A percentile compares a stretch with the other conserved stretches of the same genome.
Conservation (phyloP, 2,113 vertebrate species). For the Mystacornis crossleyi region DNA sequence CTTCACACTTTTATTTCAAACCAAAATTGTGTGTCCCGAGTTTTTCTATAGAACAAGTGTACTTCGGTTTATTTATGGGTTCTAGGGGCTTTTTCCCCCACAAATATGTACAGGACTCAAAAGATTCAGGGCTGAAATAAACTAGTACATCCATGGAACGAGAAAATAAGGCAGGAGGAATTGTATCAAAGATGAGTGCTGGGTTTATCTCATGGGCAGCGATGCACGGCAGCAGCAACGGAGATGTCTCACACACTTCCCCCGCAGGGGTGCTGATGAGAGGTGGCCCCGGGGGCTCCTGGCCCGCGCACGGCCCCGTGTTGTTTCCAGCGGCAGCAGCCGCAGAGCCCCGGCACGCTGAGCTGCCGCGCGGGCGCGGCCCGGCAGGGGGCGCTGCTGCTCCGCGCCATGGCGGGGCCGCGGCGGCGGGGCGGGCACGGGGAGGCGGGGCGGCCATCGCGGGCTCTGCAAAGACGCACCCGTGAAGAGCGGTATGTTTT, state of each 20-base stretch:
- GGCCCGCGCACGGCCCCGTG: no score
- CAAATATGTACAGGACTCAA: background rate
- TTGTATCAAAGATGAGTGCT: background rate
- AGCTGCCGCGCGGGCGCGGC: background rate
- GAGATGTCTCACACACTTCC: no score
- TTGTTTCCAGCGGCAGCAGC: background rate
- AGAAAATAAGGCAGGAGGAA: background rate
- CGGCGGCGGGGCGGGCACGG: background rate
- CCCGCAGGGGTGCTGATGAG: rapidly evolving
- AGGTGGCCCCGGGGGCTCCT: background rate
- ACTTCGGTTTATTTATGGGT: background rate
- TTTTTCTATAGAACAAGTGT: background rate
- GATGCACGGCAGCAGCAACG: background rate
- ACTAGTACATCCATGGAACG: rapidly evolving
- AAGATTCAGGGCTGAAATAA: background rate
- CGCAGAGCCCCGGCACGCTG: rapidly evolving
- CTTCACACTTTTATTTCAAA: background rate
- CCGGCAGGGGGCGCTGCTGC: background rate
- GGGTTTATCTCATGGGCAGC: background rate
- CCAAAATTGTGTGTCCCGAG: background rate
- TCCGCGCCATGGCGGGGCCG: background rate
- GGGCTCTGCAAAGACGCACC: rapidly evolving
- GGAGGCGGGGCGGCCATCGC: rapidly evolving
- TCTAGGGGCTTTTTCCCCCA: background rate
- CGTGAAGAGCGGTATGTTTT: background rate